Percentiles rank a stretch among this genome's conserved stretches.
Evolutionary conservation across 2,113 vertebrate species (phyloP).

Genomic region (Propithecus coquereli): DNA sequence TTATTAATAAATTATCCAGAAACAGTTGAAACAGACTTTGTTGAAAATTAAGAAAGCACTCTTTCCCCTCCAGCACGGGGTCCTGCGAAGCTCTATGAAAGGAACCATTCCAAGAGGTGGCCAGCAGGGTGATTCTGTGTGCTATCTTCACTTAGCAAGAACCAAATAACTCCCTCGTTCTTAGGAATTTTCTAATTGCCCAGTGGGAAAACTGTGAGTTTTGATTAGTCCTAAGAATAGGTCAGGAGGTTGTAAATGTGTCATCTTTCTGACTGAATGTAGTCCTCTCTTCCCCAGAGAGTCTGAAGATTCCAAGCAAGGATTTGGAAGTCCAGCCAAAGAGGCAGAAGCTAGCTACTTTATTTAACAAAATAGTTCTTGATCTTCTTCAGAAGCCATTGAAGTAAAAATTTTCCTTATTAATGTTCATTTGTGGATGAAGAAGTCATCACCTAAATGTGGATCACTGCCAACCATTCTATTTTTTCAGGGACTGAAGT

Average conservation of each 20-base stretch:
- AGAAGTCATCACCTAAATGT: not conserved
- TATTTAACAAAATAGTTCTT: not conserved
- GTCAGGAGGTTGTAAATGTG: not conserved
- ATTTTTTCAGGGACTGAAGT: not conserved
- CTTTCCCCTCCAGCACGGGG: not conserved
- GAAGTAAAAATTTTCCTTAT: not conserved
- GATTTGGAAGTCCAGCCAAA: not conserved
- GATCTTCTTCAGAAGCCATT: not conserved
- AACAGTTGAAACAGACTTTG: constrained; percentile 4
- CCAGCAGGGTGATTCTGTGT: not conserved
- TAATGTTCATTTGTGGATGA: constrained; percentile 3
- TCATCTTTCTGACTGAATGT: constrained; percentile 23
- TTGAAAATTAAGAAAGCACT: constrained; percentile 37
- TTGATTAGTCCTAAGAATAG: constrained; percentile 9
- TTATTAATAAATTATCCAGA: constrained; percentile 34
- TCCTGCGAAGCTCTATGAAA: not conserved
- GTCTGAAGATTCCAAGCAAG: not conserved
- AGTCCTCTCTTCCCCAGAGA: not conserved
- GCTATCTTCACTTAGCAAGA: constrained; percentile 25
- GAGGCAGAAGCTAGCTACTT: not conserved
- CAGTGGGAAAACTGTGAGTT: constrained; percentile 5
- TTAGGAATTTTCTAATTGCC: constrained; percentile 29
- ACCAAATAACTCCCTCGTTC: constrained; percentile 15
- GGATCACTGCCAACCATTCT: not conserved
- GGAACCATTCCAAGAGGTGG: not conserved